A percentile compares a stretch with the other conserved stretches of the same genome.
Evolutionary conservation across 2,113 vertebrate species (phyloP).

Genomic region (Macquaria australasica): DNA sequence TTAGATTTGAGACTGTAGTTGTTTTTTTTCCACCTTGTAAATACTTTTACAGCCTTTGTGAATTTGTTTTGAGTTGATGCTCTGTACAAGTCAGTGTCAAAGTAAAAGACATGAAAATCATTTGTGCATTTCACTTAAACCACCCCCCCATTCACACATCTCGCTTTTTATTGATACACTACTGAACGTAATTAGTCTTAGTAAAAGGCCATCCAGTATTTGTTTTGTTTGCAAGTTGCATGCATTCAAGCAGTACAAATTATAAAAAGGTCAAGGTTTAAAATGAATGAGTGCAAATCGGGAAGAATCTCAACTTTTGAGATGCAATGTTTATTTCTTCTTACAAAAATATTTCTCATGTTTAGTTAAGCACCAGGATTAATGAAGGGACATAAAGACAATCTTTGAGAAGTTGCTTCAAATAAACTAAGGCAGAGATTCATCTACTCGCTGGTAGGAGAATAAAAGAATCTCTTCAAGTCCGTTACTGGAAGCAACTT

Average conservation of each 20-base stretch:
- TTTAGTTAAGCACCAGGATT: constrained; percentile 27
- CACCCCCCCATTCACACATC: too few species aligned
- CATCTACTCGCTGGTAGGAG: constrained; percentile 18
- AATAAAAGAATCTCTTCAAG: constrained; percentile 1
- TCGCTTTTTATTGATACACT: neutral
- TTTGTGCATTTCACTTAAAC: neutral
- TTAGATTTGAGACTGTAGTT: constrained; percentile 87
- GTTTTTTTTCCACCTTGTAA: constrained; percentile 89
- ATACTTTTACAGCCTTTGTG: constrained; percentile 94
- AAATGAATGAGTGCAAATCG: neutral
- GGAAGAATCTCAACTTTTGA: constrained; percentile 4
- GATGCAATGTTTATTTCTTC: constrained; percentile 70
- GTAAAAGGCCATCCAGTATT: neutral
- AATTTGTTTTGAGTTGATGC: constrained; percentile 89
- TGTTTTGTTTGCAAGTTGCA: neutral
- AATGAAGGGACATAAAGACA: neutral
- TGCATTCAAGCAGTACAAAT: neutral
- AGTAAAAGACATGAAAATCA: constrained; percentile 77
- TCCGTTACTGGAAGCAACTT: constrained; percentile 33
- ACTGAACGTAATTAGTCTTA: neutral
- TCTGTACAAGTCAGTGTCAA: constrained; percentile 86
- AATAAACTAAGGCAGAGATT: constrained; percentile 13
- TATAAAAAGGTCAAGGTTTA: neutral
- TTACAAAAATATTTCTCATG: constrained; percentile 68
- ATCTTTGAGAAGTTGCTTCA: neutral